Evolutionary conservation across 2,888 invertebrate genomes (phyloP), one percentile per base, ranked within the genome.

Genomic region (Aphrophora alni): DNA sequence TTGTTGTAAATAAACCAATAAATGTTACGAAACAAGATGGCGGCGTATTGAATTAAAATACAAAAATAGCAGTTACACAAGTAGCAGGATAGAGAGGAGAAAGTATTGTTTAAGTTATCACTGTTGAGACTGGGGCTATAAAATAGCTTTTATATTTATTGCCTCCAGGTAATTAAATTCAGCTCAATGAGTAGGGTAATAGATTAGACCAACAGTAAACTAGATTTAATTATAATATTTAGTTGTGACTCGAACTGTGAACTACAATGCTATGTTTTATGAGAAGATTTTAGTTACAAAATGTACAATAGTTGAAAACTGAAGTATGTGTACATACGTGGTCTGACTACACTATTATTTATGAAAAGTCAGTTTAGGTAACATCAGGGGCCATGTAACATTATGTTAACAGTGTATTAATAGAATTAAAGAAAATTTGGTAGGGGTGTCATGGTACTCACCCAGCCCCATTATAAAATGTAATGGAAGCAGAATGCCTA

Each of bases 141-240:
- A 59, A 59, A 59, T 59, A 21, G 21, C n/a, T n/a, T 59, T 59
- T 59, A 59, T 59, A 59, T 59, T 59, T 59, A 59, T 59, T 59
- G 10, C n/a, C 21, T 21, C 7, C 21, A 10, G 21, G 21, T 59
- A 59, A 59, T 59, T 59, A 59, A 59, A 59, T 21, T 10, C 21
- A 2, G 21, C 59, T 21, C 59, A 59, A 21, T 21, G 59, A 59
- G 5, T 1, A 59, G 59, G 1, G 59, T 14, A 59, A 14, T 59
- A 21, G 12, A 59, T 59, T 44, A 44, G 12, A 2, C 44, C 10
- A 44, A 44, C 12, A 44, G 44, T 44, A 59, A 59, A 59, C 59
- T 21, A 59, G 21, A 21, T 21, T 2, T 59, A 21, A 59, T 59
- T 59, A 59, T 59, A 59, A 59, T 21, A 59, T 59, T 59, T 59